Evolutionary conservation across 2,888 invertebrate genomes (phyloP), one percentile per base, ranked within the genome.

Genomic region (Teinopalpus imperialis): DNA sequence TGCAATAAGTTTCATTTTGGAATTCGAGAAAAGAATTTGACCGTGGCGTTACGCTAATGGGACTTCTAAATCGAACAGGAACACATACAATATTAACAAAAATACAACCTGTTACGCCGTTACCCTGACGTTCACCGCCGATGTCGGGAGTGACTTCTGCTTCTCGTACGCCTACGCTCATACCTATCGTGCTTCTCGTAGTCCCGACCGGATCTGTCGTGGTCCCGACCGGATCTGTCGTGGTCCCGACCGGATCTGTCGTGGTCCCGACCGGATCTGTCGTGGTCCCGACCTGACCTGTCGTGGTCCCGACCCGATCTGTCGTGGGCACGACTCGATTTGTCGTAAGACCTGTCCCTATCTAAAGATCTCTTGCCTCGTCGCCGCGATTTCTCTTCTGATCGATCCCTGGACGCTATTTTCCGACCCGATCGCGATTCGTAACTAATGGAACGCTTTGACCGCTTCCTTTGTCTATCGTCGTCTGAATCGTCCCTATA

Each of bases 71-170:
- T 24, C 32, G 45, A 20, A 10, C 10, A 29, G 23, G 36, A 29
- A 24, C 39, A 48, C 29, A 49, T 12, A 37, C 43, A 41, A 30
- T 24, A 46, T 39, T 49, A 61, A 47, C 52, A 59, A 61, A 56
- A 64, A 70, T 87, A 88, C 88, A 87, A 88, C 86, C 88, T 88
- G 76, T 63, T 57, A 55, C 9, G 51, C 52, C 41, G 54, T 74
- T 77, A 81, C 83, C 83, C 85, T 82, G 77, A 56, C 58, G 76
- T 71, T 87, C 86, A 87, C 60, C 87, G 83, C 49, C 87, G 85
- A 47, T 80, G 81, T 50, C 85, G 68, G 54, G 68, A 56, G 56
- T 68, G 72, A 68, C 78, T 77, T 68, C 69, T 72, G 59, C 78
- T 78, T 65, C 81, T 75, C 48, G 77, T 72, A 24, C 81, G 73